These are phyloP conservation scores for Argentina silus DNA, from an alignment of 2,797 vertebrate species.

Conservation along the genomic window DNA sequence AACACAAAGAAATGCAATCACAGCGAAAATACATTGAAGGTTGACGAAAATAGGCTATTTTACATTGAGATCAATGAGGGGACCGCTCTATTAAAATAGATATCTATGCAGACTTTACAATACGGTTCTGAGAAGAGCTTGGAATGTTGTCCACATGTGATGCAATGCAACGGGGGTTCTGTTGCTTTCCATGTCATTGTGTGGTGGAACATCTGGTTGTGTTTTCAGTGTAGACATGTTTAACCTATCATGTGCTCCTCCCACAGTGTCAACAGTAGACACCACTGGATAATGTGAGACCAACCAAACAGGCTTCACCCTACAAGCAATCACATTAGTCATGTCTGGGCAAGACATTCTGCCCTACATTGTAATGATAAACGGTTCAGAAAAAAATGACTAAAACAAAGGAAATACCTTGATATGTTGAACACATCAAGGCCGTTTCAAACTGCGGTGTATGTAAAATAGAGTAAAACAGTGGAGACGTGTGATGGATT, in stretches of 20 bases:
- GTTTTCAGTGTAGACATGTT: conserved; percentile 14
- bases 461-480: not conserved
- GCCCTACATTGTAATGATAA: conserved; percentile 4
- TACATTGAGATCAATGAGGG: too few relatives aligned
- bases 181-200: not conserved
- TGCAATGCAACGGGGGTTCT: not conserved
- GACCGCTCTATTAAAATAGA: too few relatives aligned
- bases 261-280: conserved; percentile 13
- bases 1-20: too few relatives aligned
- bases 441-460: not conserved
- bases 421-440: not conserved
- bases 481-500: not conserved
- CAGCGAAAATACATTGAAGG: too few relatives aligned
- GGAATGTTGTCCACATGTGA: too few relatives aligned
- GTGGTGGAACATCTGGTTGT: conserved; percentile 7
- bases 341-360: conserved; percentile 11
- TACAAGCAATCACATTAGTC: conserved; percentile 8
- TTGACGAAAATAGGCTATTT: too few relatives aligned
- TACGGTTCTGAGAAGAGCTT: too few relatives aligned
- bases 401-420: conserved; percentile 8
- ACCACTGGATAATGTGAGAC: conserved; percentile 12
- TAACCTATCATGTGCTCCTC: conserved; percentile 10
- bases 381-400: too few relatives aligned
- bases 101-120: too few relatives aligned
- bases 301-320: not conserved